These are phyloP conservation scores for Meloidogyne floridensis DNA, from an alignment of 1,140 invertebrate genomes.

Conservation along the genomic window DNA sequence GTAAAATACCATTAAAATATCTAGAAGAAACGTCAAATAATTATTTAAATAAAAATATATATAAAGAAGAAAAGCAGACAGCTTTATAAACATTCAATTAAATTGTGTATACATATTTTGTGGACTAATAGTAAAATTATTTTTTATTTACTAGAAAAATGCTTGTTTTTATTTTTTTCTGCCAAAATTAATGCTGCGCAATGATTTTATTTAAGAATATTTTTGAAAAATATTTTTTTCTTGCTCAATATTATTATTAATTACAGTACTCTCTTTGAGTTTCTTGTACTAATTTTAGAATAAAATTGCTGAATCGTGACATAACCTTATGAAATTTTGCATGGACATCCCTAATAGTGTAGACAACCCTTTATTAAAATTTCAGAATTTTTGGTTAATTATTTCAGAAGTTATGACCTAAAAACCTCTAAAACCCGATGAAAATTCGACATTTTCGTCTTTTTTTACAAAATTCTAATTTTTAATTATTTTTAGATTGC, in stretches of 20 bases:
- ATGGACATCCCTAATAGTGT: too few relatives aligned
- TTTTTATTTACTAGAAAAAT: neutral
- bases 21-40: neutral
- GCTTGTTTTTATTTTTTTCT: neutral
- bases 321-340: too few relatives aligned
- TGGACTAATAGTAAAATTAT: neutral
- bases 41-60: too few relatives aligned
- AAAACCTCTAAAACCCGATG: too few relatives aligned
- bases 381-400: too few relatives aligned
- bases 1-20: neutral
- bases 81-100: neutral
- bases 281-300: too few relatives aligned
- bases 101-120: neutral
- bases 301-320: too few relatives aligned
- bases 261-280: neutral
- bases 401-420: too few relatives aligned
- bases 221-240: neutral
- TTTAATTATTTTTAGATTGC: neutral
- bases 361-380: too few relatives aligned
- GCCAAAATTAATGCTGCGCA: neutral
- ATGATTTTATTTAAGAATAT: neutral
- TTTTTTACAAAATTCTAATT: neutral
- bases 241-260: neutral
- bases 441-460: too few relatives aligned
- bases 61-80: neutral